Evolutionary conservation across 2,113 vertebrate genomes (phyloP).

Genomic region (Cheilinus undulatus): DNA sequence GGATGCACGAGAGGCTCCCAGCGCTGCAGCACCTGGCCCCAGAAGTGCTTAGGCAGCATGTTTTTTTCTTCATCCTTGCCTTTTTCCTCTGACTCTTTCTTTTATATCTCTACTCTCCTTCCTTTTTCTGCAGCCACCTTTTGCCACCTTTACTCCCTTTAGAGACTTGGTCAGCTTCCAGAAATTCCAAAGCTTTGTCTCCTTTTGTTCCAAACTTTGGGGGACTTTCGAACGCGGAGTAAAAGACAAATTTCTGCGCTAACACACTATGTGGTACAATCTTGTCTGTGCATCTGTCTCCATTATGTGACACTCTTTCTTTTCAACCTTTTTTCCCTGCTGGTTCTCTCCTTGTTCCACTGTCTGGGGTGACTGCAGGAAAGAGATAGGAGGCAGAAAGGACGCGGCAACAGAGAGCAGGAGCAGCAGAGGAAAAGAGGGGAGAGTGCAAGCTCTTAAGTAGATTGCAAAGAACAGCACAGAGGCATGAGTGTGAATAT

Average conservation of each 20-base stretch:
- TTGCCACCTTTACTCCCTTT: slow-evolving; percentile 20
- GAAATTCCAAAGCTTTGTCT: slow-evolving; percentile 20
- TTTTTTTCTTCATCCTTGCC: slow-evolving; percentile 41
- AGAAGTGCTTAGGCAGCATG: slow-evolving; percentile 56
- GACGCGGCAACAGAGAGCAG: slow-evolving; percentile 57
- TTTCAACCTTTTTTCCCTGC: slow-evolving; percentile 28
- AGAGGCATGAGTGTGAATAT: slow-evolving; percentile 80
- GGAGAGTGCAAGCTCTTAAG: slow-evolving; percentile 81
- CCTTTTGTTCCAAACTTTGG: slow-evolving; percentile 31
- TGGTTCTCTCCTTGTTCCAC: slow-evolving; percentile 58
- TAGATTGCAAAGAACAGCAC: slow-evolving; percentile 79
- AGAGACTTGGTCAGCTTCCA: slow-evolving; percentile 27
- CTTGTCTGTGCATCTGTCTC: slow-evolving; percentile 36
- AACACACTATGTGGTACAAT: slow-evolving; percentile 17
- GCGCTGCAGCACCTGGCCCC: slow-evolving; percentile 54
- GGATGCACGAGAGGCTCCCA: slow-evolving; percentile 33
- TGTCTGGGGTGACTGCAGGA: slow-evolving; percentile 56
- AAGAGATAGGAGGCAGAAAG: slow-evolving; percentile 49
- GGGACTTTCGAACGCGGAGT: slow-evolving; percentile 11
- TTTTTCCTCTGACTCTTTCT: slow-evolving; percentile 36
- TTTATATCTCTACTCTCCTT: slow-evolving; percentile 28
- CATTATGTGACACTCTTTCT: slow-evolving; percentile 43
- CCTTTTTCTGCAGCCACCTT: slow-evolving; percentile 38
- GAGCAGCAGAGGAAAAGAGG: slow-evolving; percentile 68
- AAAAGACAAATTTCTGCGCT: slow-evolving; percentile 26